A percentile compares a stretch with the other conserved stretches of the same genome.
Evolutionary conservation across 1,140 invertebrate species (phyloP).

Genomic region (Tetramorium parvispinum): DNA sequence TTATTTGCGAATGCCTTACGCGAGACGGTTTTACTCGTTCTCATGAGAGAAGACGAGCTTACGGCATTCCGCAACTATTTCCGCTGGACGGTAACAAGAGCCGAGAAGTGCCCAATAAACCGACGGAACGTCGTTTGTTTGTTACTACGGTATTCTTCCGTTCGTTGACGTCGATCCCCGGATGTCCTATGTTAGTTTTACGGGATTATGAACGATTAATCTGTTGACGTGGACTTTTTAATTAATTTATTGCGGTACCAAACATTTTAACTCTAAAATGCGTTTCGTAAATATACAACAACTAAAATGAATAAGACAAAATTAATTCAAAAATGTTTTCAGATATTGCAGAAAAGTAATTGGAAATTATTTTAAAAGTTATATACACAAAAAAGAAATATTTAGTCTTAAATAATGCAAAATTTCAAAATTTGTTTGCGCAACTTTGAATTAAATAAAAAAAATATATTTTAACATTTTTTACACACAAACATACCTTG

Average conservation of each 20-base stretch:
- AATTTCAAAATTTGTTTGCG: not conserved
- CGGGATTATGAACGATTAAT: constrained; percentile 26
- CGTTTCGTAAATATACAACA: not conserved
- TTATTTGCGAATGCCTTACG: constrained; percentile 75
- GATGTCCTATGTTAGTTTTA: constrained; percentile 37
- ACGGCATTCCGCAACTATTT: constrained; percentile 65
- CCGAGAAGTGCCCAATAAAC: constrained; percentile 64
- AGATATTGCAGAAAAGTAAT: not conserved
- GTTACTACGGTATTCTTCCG: constrained; percentile 17
- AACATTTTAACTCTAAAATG: not conserved
- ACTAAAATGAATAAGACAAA: not conserved
- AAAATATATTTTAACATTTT: too few relatives aligned
- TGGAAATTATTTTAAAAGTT: constrained; percentile 1
- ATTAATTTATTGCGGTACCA: not conserved
- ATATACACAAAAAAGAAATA: not conserved
- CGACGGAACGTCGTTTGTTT: constrained; percentile 24
- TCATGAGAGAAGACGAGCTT: constrained; percentile 70
- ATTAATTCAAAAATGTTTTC: not conserved
- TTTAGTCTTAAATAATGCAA: not conserved
- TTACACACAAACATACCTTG: too few relatives aligned
- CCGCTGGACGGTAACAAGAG: constrained; percentile 59
- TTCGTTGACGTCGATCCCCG: constrained; percentile 17
- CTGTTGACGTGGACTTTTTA: not conserved
- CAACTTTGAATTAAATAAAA: not conserved
- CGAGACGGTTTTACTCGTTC: constrained; percentile 65